Conservation (phyloP, 2,888 invertebrate genomes). For the Dryobotodes eremita region DNA sequence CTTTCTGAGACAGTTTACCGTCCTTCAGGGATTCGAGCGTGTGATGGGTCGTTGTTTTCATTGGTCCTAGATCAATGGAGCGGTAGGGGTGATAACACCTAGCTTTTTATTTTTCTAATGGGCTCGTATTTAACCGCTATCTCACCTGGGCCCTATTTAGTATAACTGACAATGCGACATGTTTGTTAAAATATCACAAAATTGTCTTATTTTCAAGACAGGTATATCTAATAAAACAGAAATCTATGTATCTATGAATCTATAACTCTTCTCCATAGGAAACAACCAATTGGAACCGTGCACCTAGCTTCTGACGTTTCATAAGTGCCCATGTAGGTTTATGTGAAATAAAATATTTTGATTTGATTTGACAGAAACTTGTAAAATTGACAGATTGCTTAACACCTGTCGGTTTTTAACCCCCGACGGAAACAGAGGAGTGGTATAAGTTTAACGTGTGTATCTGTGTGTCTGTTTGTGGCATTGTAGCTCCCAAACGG, state of each 20-base stretch:
- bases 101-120: neutral
- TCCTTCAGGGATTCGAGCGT: neutral
- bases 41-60: neutral
- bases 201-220: neutral
- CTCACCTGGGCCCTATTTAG: neutral
- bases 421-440: too few relatives aligned
- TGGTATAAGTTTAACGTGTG: too few relatives aligned
- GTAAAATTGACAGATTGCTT: neutral
- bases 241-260: too few relatives aligned
- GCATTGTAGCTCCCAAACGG: too few relatives aligned
- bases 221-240: neutral
- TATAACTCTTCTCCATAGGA: too few relatives aligned
- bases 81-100: neutral
- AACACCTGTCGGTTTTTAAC: neutral
- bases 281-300: too few relatives aligned
- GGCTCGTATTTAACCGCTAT: neutral
- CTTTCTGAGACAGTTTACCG: constrained; percentile 10
- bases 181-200: neutral
- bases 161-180: neutral
- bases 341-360: too few relatives aligned
- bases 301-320: too few relatives aligned
- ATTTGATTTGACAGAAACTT: neutral
- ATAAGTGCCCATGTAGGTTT: too few relatives aligned
- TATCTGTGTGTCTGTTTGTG: too few relatives aligned
- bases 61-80: neutral